Conservation (phyloP, 2,113 vertebrate species). For the Scolopax mira region DNA sequence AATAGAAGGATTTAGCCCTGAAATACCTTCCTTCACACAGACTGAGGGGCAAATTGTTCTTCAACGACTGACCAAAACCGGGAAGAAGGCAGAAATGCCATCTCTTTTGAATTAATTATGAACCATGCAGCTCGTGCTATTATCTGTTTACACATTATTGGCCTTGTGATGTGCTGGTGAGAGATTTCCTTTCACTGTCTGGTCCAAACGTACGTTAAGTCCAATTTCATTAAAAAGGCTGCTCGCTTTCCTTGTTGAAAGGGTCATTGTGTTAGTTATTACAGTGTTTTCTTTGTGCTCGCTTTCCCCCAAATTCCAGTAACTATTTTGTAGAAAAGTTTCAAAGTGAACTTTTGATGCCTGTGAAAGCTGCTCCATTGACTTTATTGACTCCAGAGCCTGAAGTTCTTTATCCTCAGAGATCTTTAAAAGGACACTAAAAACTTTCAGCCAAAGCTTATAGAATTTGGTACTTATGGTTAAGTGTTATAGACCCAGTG, state of each 20-base stretch:
- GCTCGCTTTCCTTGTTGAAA: conserved; percentile 40
- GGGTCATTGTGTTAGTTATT: conserved; percentile 59
- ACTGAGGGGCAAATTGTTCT: conserved; percentile 13
- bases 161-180: conserved; percentile 50
- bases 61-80: neutral
- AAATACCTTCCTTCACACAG: neutral
- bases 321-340: conserved; percentile 42
- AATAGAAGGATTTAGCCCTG: neutral
- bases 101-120: conserved; percentile 61
- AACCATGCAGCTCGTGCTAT: conserved; percentile 36
- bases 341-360: conserved; percentile 48
- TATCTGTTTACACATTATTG: conserved; percentile 58
- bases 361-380: conserved; percentile 48
- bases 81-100: conserved; percentile 32
- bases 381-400: conserved; percentile 44
- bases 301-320: conserved; percentile 31
- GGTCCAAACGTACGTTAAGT: conserved; percentile 14
- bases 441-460: conserved; percentile 48
- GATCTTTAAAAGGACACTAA: conserved; percentile 51
- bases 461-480: conserved; percentile 52
- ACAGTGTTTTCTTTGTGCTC: conserved; percentile 61
- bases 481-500: conserved; percentile 22
- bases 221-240: conserved; percentile 37
- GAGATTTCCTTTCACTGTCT: conserved; percentile 56
- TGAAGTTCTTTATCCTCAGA: conserved; percentile 15